Evolutionary conservation across 2,113 vertebrate species (phyloP).

Genomic region (Nansenia antarctica): DNA sequence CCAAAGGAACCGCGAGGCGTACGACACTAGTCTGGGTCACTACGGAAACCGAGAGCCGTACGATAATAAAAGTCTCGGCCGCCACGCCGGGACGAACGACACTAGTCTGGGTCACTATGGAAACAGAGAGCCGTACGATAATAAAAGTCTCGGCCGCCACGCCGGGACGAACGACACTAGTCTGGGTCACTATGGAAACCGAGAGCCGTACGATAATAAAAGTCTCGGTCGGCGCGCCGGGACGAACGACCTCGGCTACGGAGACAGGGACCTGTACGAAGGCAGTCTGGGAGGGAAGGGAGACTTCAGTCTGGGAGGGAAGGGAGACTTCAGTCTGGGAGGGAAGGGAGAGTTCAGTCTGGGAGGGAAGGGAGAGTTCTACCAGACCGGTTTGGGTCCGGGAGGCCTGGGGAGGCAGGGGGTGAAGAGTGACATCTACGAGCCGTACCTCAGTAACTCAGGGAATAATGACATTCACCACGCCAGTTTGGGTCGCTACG

Average conservation of each 20-base stretch:
- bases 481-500: slow-evolving; percentile 53
- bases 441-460: slow-evolving; percentile 61
- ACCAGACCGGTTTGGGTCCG: slow-evolving; percentile 43
- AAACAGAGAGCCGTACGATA: not conserved
- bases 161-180: not conserved
- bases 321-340: too few relatives aligned
- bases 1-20: slow-evolving; percentile 48
- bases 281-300: too few relatives aligned
- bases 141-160: not conserved
- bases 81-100: not conserved
- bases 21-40: slow-evolving; percentile 42
- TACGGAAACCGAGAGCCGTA: slow-evolving; percentile 47
- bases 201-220: not conserved
- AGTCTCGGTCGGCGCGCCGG: not conserved
- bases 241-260: too few relatives aligned
- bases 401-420: slow-evolving; percentile 22
- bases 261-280: not conserved
- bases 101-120: not conserved
- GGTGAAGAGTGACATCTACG: slow-evolving; percentile 65
- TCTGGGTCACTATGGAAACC: not conserved
- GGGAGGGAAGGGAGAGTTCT: slow-evolving; percentile 50
- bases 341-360: too few relatives aligned
- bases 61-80: slow-evolving; percentile 28
- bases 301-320: too few relatives aligned
- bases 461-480: slow-evolving; percentile 62